phyloP scores from a whole-genome alignment of 2,888 invertebrate genomes.

The Torymus aiolomorphi region DNA sequence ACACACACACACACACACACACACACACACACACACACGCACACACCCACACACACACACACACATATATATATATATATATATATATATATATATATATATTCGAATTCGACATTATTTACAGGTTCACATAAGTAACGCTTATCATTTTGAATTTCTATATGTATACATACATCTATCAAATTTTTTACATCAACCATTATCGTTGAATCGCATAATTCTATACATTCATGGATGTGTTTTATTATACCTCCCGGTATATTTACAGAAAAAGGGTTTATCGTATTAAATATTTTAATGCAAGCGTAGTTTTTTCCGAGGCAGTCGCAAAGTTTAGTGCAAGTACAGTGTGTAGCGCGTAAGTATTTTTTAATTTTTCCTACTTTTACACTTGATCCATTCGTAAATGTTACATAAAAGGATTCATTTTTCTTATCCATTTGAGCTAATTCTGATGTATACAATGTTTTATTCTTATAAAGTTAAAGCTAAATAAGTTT shows the following conservation, averaged over 20 bases:
- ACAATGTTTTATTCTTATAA: conserved; percentile 14
- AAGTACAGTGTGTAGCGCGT: conserved; percentile 20
- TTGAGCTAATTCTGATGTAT: no score
- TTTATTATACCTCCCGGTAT: background rate
- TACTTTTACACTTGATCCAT: background rate
- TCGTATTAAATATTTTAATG: background rate
- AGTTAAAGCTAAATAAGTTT: conserved; percentile 14
- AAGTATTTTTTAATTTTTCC: conserved; percentile 20
- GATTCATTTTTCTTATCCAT: conserved; percentile 36
- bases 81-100: no score
- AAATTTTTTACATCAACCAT: background rate
- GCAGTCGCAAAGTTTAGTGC: conserved; percentile 13
- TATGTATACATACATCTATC: conserved; percentile 17
- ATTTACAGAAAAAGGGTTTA: conserved; percentile 19
- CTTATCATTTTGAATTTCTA: no score
- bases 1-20: no score
- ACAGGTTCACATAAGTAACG: conserved; percentile 15
- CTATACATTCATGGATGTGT: conserved; percentile 18
- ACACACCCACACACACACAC: no score
- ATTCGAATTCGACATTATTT: conserved; percentile 19
- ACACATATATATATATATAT: no score
- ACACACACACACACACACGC: no score
- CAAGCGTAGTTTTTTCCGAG: conserved; percentile 1
- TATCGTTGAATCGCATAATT: background rate
- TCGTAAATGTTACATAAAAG: conserved; percentile 14